Conservation (phyloP, 2,797 vertebrate genomes). For the Echeneis naucrates region DNA sequence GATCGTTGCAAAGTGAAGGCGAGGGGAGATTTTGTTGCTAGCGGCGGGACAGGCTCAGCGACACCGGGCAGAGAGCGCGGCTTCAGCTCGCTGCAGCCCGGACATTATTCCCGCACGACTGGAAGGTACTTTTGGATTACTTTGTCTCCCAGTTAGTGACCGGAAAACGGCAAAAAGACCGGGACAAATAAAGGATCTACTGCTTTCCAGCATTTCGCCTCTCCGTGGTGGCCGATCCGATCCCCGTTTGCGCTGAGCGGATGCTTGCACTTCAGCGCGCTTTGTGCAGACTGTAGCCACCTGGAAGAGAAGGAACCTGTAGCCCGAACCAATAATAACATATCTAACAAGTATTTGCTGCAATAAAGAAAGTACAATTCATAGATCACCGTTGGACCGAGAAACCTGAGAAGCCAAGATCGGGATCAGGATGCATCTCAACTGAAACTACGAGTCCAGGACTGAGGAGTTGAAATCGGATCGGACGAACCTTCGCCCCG, state of each 20-base stretch:
- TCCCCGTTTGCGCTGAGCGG: constrained; percentile 32
- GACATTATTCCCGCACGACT: constrained; percentile 31
- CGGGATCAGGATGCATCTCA: constrained; percentile 66
- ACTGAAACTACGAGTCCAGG: constrained; percentile 67
- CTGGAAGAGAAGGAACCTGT: constrained; percentile 26
- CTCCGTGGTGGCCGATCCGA: constrained; percentile 17
- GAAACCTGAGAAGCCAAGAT: constrained; percentile 11
- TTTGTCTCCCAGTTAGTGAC: constrained; percentile 49
- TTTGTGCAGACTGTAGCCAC: constrained; percentile 51
- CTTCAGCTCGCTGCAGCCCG: constrained; percentile 10
- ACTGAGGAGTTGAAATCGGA: constrained; percentile 51
- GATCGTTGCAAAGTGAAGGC: background rate
- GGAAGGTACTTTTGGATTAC: constrained; percentile 67
- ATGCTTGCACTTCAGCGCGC: constrained; percentile 50
- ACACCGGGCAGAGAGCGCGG: constrained; percentile 49
- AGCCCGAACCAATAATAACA: background rate
- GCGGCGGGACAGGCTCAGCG: constrained; percentile 59
- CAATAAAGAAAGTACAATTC: constrained; percentile 16
- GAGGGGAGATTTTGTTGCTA: constrained; percentile 8
- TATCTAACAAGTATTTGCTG: background rate
- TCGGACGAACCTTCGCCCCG: constrained; percentile 31
- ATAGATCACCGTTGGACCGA: constrained; percentile 1
- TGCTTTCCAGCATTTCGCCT: constrained; percentile 9
- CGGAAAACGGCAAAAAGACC: background rate
- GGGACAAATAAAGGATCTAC: background rate